Conservation (phyloP, 2,888 invertebrate species). For the Chloroclysta siterata region DNA sequence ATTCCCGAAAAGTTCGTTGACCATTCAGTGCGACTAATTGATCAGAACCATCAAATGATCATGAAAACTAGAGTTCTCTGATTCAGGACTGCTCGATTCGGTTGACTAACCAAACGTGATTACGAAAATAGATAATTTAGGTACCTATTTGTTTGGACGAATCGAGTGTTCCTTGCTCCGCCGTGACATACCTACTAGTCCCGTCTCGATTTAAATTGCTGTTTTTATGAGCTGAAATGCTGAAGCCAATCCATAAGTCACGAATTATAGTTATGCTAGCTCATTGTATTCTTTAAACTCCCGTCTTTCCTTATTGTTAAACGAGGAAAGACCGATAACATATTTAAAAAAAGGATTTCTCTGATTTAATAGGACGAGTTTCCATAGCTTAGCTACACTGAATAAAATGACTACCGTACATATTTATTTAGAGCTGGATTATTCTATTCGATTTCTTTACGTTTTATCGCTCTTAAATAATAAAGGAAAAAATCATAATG, state of each 20-base stretch:
- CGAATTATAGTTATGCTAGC: background rate
- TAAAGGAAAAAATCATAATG: no score
- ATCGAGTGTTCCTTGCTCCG: slow-evolving; percentile 21
- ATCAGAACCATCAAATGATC: slow-evolving; percentile 59
- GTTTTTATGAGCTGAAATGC: slow-evolving; percentile 31
- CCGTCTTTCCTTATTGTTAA: no score
- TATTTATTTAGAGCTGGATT: no score
- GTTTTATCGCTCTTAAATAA: no score
- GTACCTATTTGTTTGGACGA: background rate
- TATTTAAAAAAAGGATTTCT: no score
- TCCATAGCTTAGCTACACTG: no score
- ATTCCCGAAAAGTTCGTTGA: slow-evolving; percentile 62
- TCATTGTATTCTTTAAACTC: no score
- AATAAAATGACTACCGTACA: no score
- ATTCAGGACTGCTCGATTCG: slow-evolving; percentile 10
- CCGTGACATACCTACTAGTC: slow-evolving; percentile 66
- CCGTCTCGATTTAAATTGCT: slow-evolving; percentile 47
- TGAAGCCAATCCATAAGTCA: slow-evolving; percentile 2
- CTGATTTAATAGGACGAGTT: no score
- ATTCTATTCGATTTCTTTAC: no score
- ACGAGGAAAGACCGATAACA: no score
- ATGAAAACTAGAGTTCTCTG: slow-evolving; percentile 54
- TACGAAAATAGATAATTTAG: background rate
- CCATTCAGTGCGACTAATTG: slow-evolving; percentile 68
- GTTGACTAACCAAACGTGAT: background rate